Evolutionary conservation across 2,888 invertebrate genomes (phyloP), one percentile per base, ranked within the genome.

Genomic region (Protonemura montana): DNA sequence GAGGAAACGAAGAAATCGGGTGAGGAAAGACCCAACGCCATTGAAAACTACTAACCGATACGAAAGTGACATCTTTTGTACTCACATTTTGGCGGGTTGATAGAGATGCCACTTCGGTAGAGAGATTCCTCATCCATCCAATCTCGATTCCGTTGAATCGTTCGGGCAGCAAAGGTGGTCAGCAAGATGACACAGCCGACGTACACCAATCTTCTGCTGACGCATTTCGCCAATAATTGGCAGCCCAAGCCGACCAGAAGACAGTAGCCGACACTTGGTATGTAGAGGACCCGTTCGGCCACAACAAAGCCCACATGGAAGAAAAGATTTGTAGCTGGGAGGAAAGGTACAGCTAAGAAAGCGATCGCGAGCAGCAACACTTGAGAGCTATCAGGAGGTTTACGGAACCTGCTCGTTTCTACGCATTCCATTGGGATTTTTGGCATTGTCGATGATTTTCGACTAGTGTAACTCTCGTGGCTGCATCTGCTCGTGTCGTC

Each of bases 221-320:
- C 90, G 87, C 90, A 88, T 76, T 89, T 88, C 87, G 91, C 90
- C 84, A 90, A 80, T 42, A 88, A 90, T 82, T 92, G 89, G 59
- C 87, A 86, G 25, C 88, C 88, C 89, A 95, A 92, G 85, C 96
- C 98, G 87, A 98, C 93, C 88, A 98, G 93, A 89, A 99, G 94
- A 92, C 98, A 98, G 92, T 96, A 97, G 86, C 98, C 99, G 90
- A 98, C 97, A 92, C 98, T 98, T 85, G 99, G 98, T 91, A 99
- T 94, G 92, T 99, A 99, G 88, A 99, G 93, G 89, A 99, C 96
- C 88, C 99, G 94, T 92, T 99, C 99, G 87, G 99, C 99, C 86
- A 99, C 96, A 89, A 99, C 99, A 92, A 99, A 99, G 85, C 99
- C 99, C 87, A 99, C 99, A 92, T 99, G 98, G 93, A 98, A 98